These are phyloP conservation scores for Notodonta ziczac DNA, from an alignment of 2,888 invertebrate species.

Conservation along the genomic window DNA sequence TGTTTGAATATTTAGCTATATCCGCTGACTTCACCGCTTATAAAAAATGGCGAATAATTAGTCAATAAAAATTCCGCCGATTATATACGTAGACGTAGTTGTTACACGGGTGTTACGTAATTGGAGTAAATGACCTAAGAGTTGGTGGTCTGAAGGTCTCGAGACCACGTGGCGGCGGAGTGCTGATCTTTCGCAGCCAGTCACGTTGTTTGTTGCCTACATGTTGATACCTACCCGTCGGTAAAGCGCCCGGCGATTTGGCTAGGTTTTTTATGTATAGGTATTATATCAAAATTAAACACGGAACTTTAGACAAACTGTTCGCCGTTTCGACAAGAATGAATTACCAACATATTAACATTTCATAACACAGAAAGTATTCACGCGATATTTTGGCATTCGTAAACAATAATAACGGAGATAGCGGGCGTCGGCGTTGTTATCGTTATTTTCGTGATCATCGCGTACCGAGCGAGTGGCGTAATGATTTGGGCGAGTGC, in stretches of 20 bases:
- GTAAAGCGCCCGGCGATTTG: constrained; percentile 11
- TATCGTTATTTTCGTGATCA: constrained; percentile 34
- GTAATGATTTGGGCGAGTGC: constrained; percentile 48
- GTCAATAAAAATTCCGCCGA: constrained; percentile 84
- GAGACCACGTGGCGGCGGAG: constrained; percentile 63
- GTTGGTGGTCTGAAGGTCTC: constrained; percentile 74
- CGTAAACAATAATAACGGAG: constrained; percentile 52
- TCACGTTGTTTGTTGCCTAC: constrained; percentile 14
- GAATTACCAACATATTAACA: constrained; percentile 2
- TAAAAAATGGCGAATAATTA: constrained; percentile 82
- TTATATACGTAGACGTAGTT: constrained; percentile 72
- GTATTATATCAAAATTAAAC: constrained; percentile 15
- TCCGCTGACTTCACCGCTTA: constrained; percentile 83
- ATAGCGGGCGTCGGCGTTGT: constrained; percentile 23
- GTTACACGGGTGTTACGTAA: constrained; percentile 83
- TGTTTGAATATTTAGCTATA: constrained; percentile 83
- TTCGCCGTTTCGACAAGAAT: not conserved
- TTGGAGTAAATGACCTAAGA: constrained; percentile 82
- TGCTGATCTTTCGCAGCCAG: constrained; percentile 19
- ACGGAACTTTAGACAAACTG: not conserved
- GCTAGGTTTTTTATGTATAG: constrained; percentile 24
- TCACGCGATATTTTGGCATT: constrained; percentile 48
- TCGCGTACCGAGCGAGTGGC: constrained; percentile 44
- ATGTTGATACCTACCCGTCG: constrained; percentile 19
- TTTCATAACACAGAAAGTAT: constrained; percentile 15